Base-by-base conservation (phyloP, 2,113 vertebrate genomes). In the Syngnathus scovelli region DNA sequence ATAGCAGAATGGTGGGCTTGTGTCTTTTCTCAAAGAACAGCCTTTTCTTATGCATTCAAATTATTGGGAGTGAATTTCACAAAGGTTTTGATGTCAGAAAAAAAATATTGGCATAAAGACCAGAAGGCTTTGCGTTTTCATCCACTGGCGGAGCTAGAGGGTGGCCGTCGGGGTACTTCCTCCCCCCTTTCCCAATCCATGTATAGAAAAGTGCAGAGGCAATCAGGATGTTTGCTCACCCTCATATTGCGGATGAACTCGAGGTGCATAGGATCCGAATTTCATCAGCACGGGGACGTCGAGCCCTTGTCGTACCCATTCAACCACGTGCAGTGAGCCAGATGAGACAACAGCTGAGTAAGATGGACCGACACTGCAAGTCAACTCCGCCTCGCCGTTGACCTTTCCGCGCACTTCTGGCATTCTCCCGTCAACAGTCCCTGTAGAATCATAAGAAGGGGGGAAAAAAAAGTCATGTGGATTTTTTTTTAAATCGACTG, bases 261-360 rank as follows among this genome's bases (percentile, higher is more conserved):
- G 92, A 0, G 95, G 93, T 0, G 88, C 86, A 66, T 95, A 92
- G 58, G 93, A 89, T 48, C 95, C 95, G 2, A 96, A 97, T 81
- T 95, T 93, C 78, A 98, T 97, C 82, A 98, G 92, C 74, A 98
- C 92, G 55, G 95, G 93, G 55, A 94, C 91, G 66, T 94, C 92
- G 36, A 94, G 90, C 67, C 93, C 95, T 27, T 92, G 92, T 1
- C 95, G 94, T 7, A 95, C 86, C 96, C 96, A 98, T 88, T 98
- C 96, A 61, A 98, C 93, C 84, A 98, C 94, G 2, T 94, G 94
- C 46, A 90, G 90, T 0, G 93, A 90, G 38, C 81, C 87, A 3
- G 89, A 60, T 13, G 83, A 67, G 56, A 39, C 63, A 5, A 74
- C 84, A 2, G 75, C 67, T 1, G 82, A 74, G 0, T 72, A 78